Evolutionary conservation across 2,888 invertebrate genomes (phyloP).

Genomic region (Apomyelois bistriatella): DNA sequence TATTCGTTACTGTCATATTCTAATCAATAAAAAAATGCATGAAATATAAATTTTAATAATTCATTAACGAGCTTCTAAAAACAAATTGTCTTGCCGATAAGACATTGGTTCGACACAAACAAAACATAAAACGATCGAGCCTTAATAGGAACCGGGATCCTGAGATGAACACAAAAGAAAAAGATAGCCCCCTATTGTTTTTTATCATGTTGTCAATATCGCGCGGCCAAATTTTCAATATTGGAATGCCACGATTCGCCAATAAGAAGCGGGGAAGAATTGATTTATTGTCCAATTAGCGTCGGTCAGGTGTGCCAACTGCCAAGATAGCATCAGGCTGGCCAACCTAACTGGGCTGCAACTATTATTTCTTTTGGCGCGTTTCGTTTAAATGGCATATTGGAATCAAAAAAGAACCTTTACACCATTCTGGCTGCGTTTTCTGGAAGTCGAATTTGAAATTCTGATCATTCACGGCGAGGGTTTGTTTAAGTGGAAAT

Average conservation of each 20-base stretch:
- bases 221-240: slow-evolving; percentile 80
- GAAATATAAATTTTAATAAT: slow-evolving; percentile 69
- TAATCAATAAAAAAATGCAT: slow-evolving; percentile 28
- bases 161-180: slow-evolving; percentile 78
- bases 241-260: slow-evolving; percentile 79
- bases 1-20: slow-evolving; percentile 32
- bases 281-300: slow-evolving; percentile 81
- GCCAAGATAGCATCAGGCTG: slow-evolving; percentile 78
- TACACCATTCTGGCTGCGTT: slow-evolving; percentile 69
- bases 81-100: slow-evolving; percentile 78
- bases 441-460: slow-evolving; percentile 71
- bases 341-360: slow-evolving; percentile 73
- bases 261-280: slow-evolving; percentile 79
- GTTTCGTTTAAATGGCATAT: slow-evolving; percentile 75
- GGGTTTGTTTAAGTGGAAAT: slow-evolving; percentile 69
- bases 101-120: slow-evolving; percentile 64
- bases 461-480: slow-evolving; percentile 70
- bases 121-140: slow-evolving; percentile 68
- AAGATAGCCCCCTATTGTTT: slow-evolving; percentile 76
- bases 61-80: slow-evolving; percentile 72
- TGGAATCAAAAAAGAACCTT: slow-evolving; percentile 76
- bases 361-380: slow-evolving; percentile 75
- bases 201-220: slow-evolving; percentile 80
- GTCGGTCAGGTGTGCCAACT: slow-evolving; percentile 81
- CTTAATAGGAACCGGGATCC: slow-evolving; percentile 74